Conservation (phyloP, 2,113 vertebrate species). For the Dicerorhinus sumatrensis region DNA sequence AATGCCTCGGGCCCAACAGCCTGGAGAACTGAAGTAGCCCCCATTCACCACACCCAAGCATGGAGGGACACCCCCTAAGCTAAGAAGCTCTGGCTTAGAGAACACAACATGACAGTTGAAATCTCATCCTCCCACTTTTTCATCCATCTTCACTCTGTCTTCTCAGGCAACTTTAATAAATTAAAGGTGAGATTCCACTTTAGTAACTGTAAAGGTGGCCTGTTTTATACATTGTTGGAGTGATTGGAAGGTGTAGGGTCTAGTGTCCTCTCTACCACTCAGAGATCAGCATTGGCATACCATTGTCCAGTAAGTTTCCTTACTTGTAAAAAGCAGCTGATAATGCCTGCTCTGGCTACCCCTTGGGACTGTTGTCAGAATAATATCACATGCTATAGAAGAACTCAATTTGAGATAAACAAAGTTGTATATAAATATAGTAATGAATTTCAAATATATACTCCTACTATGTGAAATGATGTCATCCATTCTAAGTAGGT, state of each 20-base stretch:
- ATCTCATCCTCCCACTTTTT: neutral
- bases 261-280: neutral
- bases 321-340: neutral
- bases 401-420: neutral
- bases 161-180: neutral
- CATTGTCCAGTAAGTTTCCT: neutral
- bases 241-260: neutral
- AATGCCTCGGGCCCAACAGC: neutral
- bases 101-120: neutral
- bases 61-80: accelerated
- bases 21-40: neutral
- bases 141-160: neutral
- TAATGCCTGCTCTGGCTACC: neutral
- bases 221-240: no score
- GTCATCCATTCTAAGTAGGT: neutral
- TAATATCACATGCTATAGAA: neutral
- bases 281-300: neutral
- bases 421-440: neutral
- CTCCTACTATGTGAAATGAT: neutral
- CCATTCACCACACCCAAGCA: accelerated
- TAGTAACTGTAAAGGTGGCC: neutral
- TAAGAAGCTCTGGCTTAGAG: neutral
- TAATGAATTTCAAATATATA: neutral
- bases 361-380: neutral
- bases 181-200: neutral